Percentiles rank a stretch among this genome's conserved stretches.
phyloP scores from a whole-genome alignment of 1,140 invertebrate genomes.

The fruit fly (Drosophila melanogaster) region Release_6_plus_ISO1_MT NT_033779.5:2595501-2596000 shows the following conservation, averaged over 20 bases:
- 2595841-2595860: constrained; percentile 41
- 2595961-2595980: constrained; percentile 3
- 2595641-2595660: neutral
- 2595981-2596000: constrained; percentile 29
- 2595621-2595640: neutral
- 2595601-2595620: constrained; percentile 15
- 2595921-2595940: constrained; percentile 41
- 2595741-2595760: constrained; percentile 35
- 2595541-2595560: constrained; percentile 50
- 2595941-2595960: constrained; percentile 17
- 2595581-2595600: neutral
- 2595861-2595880: constrained; percentile 53
- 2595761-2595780: constrained; percentile 3
- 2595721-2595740: neutral
- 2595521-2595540: constrained; percentile 14
- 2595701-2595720: neutral
- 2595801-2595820: constrained; percentile 30
- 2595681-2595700: neutral
- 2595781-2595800: constrained; percentile 15
- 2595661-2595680: neutral
- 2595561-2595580: constrained; percentile 63
- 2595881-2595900: constrained; percentile 47
- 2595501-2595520: constrained; percentile 45
- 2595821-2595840: constrained; percentile 34
- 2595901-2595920: constrained; percentile 22